Evolutionary conservation across 2,797 vertebrate genomes (phyloP), one percentile per base, ranked within the genome.

Genomic region (Rhadinocentrus ornatus): DNA sequence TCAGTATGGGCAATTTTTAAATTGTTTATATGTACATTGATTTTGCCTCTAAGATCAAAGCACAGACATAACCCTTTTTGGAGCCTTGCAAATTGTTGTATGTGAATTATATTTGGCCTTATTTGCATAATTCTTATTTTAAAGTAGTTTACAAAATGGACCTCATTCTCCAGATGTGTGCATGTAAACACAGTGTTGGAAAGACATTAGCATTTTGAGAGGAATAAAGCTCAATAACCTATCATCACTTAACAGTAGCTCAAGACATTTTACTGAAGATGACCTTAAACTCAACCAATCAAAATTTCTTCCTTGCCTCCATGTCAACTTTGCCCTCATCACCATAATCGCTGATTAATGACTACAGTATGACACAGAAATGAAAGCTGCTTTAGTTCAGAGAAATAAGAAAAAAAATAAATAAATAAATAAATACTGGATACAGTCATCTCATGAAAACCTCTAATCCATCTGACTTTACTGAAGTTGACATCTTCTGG

Each of bases 261-360:
- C 26, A 12, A 70, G 66, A 60, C 46, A 35, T 57, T 71, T 82
- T 62, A 72, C 9, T 57, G 41, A 65, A 35, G 41, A 70, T 73
- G 67, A 70, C 70, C 66, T 80, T 66, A 71, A 77, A 79, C 75
- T 32, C 37, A 60, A 35, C 56, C 65, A 57, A 37, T 75, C 41
- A 72, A 65, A 69, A 69, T 68, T 56, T 75, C 71, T 13, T 59
- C 52, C 29, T 56, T 50, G 35, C 48, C 62, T 73, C 37, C 26
- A 18, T 10, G 10, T 12, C 35, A 48, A 71, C 70, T 62, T 80
- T 12, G 31, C 29, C 37, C 64, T 67, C 71, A 66, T 66, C 29
- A 15, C 48, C 54, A 41, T 73, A 61, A 58, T 71, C 32, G 31
- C 69, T 83, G 70, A 80, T 77, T 57, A 75, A 73, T 81, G 50